Base-by-base conservation (phyloP, 2,113 vertebrate species). In the Hystrix brachyura region DNA sequence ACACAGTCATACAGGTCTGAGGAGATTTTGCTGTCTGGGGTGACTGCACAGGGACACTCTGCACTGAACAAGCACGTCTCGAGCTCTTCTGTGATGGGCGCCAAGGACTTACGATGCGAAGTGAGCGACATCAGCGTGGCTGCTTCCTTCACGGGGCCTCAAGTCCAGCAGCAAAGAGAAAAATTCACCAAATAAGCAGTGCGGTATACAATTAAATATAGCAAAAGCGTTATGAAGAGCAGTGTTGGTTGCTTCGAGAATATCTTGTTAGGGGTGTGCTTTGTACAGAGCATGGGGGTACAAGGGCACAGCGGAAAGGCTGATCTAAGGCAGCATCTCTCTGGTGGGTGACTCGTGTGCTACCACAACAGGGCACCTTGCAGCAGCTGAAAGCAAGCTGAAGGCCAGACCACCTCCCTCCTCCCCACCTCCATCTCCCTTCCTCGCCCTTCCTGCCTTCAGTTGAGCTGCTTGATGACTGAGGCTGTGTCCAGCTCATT, bases 161-260 rank as follows among this genome's bases (percentile, higher is more conserved):
- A 51, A 27, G 48, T 76, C 67, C 76, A 15, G 15, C 71, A 9
- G 7, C 32, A 51, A 83, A 71, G 27, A 84, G 9, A 84, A 13
- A 89, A 76, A 85, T 57, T 87, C 80, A 86, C 18, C 34, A 87
- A 82, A 72, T 64, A 34, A 74, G 10, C 65, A 80, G 85, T 82
- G 34, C 17, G 38, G 53, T 72, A 11, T 34, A 65, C 38, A 34
- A 88, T 57, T 74, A 64, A 27, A 21, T 38, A 55, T 46, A 48
- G 27, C 23, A 81, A 53, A 80, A 62, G 3, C 15, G 29, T 53
- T 43, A 34, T 19, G 46, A 85, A 94, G 80, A 74, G 78, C 84
- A 72, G 65, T 25, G 18, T 1, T 6, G 7, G 15, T 15, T 53
- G 13, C 34, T 85, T 23, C 60, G 23, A 72, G 14, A 91, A 5